Percentiles rank a stretch among this genome's conserved stretches.
Evolutionary conservation across 2,113 vertebrate species (phyloP).

Genomic region (Athene noctua): DNA sequence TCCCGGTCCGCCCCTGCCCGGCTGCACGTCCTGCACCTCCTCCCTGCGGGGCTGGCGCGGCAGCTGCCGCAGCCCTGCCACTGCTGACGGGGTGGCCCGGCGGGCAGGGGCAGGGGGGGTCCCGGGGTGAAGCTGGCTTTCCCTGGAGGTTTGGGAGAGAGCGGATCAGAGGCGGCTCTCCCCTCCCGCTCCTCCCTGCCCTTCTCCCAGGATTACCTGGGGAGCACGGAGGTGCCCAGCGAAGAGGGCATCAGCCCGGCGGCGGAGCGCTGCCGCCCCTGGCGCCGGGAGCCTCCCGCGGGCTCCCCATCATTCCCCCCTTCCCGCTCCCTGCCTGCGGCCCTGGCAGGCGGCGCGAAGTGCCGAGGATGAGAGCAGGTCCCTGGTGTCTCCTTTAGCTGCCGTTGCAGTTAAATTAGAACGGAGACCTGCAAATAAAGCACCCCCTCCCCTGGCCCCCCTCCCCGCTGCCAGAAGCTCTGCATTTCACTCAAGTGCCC

Average conservation of each 20-base stretch:
- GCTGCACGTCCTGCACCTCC: too few species aligned
- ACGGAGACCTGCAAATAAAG: slow-evolving; percentile 83
- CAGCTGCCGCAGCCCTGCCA: not conserved
- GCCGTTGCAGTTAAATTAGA: slow-evolving; percentile 89
- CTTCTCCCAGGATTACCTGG: not conserved
- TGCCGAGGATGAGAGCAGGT: slow-evolving; percentile 78
- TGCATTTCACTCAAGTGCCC: slow-evolving; percentile 85
- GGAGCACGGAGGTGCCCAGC: not conserved
- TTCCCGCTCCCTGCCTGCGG: not conserved
- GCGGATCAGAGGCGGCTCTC: not conserved
- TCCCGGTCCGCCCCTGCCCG: not conserved
- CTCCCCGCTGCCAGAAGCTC: slow-evolving; percentile 62
- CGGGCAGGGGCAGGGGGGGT: not conserved
- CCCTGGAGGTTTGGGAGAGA: not conserved
- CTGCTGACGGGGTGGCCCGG: not conserved
- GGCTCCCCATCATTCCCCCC: not conserved
- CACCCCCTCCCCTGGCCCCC: slow-evolving; percentile 14
- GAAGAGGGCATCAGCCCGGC: not conserved
- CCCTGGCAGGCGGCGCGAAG: slow-evolving; percentile 66
- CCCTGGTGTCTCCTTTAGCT: slow-evolving; percentile 84
- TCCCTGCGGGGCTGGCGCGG: not conserved
- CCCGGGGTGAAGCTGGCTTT: not conserved
- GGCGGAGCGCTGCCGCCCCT: not conserved
- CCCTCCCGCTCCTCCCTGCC: not conserved
- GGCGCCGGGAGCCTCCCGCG: not conserved